Percentiles rank a stretch among this genome's conserved stretches.
phyloP scores from a whole-genome alignment of 2,888 invertebrate genomes.

The Eudemis profundana region DNA sequence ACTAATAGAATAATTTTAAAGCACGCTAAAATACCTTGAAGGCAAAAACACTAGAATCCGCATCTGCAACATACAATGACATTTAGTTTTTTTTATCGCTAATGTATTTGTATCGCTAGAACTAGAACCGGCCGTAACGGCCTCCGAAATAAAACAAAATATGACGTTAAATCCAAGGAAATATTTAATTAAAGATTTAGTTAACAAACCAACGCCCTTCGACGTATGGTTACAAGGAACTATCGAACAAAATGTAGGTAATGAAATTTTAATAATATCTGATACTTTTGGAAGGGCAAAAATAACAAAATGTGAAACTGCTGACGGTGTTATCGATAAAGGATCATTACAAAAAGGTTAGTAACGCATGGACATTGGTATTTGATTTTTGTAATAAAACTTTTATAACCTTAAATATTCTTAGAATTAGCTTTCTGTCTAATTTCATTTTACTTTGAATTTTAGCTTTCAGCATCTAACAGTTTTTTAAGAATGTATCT shows the following conservation, averaged over 20 bases:
- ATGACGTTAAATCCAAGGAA: slow-evolving; percentile 71
- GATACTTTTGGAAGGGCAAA: slow-evolving; percentile 74
- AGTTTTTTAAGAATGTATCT: too few relatives aligned
- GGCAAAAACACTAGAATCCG: neutral
- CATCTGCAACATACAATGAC: slow-evolving; percentile 2
- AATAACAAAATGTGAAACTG: slow-evolving; percentile 75
- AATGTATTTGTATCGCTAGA: too few relatives aligned
- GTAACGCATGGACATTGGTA: slow-evolving; percentile 1
- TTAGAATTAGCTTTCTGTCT: too few relatives aligned
- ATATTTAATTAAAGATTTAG: slow-evolving; percentile 69
- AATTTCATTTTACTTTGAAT: too few relatives aligned
- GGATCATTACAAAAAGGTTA: slow-evolving; percentile 71
- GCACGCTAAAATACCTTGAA: neutral
- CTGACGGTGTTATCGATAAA: slow-evolving; percentile 72
- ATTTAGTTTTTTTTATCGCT: neutral
- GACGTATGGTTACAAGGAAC: slow-evolving; percentile 82
- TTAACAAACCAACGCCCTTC: slow-evolving; percentile 65
- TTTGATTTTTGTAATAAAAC: too few relatives aligned
- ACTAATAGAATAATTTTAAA: too few relatives aligned
- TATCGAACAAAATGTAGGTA: slow-evolving; percentile 76
- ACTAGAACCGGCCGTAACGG: neutral
- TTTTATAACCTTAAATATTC: neutral
- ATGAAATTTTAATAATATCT: slow-evolving; percentile 75
- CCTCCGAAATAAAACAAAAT: neutral
- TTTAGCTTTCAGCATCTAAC: too few relatives aligned